Evolutionary conservation across 2,797 vertebrate species (phyloP), one percentile per base, ranked within the genome.

Genomic region (Sebastes oblongus): DNA sequence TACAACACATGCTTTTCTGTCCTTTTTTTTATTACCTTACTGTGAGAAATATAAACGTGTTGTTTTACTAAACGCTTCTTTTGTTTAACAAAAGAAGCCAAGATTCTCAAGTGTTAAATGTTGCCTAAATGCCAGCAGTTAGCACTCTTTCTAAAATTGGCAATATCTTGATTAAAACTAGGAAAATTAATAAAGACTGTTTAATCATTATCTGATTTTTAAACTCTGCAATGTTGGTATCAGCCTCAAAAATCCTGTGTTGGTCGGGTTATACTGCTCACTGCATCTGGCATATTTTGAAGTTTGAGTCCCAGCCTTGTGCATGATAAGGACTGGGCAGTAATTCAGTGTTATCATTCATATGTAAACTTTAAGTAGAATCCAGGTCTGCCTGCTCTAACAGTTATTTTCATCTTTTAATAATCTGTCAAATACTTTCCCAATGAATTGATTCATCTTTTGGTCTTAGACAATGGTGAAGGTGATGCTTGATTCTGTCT

Each of bases 391-490:
- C 1, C 22, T 42, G 39, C 39, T 4, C 18, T 2, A 27, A 27
- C 2, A 1, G 0, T 34, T 52, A 52, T 34, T 20, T 34, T 11
- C 0, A 7, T 39, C 7, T 56, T 18, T 61, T 0, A 24, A 34
- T 64, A n/a, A 24, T 24, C 27, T 20, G 4, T 0, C 27, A 60
- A 34, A 5, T 34, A 25, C 27, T 50, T 25, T 67, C 1, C 10
- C 5, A 16, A 18, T 46, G 14, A 46, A 46, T 7, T 46, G 0
- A 56, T 39, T 55, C 3, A 20, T 64, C 1, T n/a, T 67, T 59
- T 3, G 34, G 12, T 34, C 2, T 56, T 29, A 24, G 4, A 42
- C 39, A 18, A 3, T 55, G 12, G 18, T 56, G n/a, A 14, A 14
- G 11, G 22, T 13, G 22, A 27, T 24, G 3, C 9, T 60, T 20